phyloP scores from a whole-genome alignment of 2,888 invertebrate genomes.

The Drosophila suboccidentalis region DNA sequence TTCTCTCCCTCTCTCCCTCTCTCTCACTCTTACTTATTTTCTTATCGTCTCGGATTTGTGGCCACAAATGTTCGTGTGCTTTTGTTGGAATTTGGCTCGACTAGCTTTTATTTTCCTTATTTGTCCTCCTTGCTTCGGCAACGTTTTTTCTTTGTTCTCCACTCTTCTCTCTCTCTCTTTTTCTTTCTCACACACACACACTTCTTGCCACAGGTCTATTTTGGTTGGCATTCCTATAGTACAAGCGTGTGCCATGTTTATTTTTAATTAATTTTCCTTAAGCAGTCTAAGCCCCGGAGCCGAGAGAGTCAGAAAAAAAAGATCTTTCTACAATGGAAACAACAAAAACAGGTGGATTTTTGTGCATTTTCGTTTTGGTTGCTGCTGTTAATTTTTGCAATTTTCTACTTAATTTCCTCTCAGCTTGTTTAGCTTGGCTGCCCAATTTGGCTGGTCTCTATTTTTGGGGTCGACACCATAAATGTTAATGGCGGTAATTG shows the following conservation, averaged over 20 bases:
- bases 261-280: slow-evolving; percentile 81
- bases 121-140: slow-evolving; percentile 62
- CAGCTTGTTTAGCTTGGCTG: slow-evolving; percentile 45
- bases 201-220: slow-evolving; percentile 69
- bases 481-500: slow-evolving; percentile 74
- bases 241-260: slow-evolving; percentile 80
- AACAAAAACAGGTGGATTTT: slow-evolving; percentile 28
- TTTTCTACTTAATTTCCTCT: slow-evolving; percentile 77
- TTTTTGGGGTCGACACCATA: slow-evolving; percentile 62
- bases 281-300: slow-evolving; percentile 73
- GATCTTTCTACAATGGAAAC: slow-evolving; percentile 8
- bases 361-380: slow-evolving; percentile 36
- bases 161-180: background rate
- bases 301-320: slow-evolving; percentile 27
- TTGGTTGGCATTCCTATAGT: slow-evolving; percentile 74
- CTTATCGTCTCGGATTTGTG: slow-evolving; percentile 80
- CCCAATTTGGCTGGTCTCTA: slow-evolving; percentile 26
- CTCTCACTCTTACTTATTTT: slow-evolving; percentile 65
- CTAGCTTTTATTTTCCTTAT: slow-evolving; percentile 67
- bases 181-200: background rate
- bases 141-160: slow-evolving; percentile 20
- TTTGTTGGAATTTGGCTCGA: slow-evolving; percentile 76
- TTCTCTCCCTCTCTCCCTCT: background rate
- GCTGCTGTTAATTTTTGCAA: slow-evolving; percentile 77
- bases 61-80: slow-evolving; percentile 76